These are phyloP conservation scores for Ictidomys tridecemlineatus DNA, from an alignment of 2,113 vertebrate genomes.

Conservation along the genomic window DNA sequence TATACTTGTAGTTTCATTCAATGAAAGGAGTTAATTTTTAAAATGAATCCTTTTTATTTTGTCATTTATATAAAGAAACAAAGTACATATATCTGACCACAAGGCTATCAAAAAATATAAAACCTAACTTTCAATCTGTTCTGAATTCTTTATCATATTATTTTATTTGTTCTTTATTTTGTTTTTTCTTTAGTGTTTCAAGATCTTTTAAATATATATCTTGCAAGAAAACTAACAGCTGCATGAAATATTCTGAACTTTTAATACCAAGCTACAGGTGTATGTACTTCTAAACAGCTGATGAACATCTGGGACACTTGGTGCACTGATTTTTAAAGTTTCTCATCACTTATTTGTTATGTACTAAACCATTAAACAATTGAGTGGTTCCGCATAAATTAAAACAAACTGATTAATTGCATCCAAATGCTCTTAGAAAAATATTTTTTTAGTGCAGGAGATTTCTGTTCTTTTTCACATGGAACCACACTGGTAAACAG, in stretches of 20 bases:
- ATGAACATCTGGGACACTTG: slow-evolving; percentile 66
- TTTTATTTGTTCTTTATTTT: background rate
- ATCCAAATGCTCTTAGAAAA: slow-evolving; percentile 58
- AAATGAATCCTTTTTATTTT: background rate
- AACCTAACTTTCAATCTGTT: background rate
- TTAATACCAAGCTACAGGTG: slow-evolving; percentile 54
- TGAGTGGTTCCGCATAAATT: slow-evolving; percentile 72
- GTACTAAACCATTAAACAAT: slow-evolving; percentile 57
- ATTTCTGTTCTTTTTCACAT: background rate
- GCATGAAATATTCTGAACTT: slow-evolving; percentile 1
- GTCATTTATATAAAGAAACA: background rate
- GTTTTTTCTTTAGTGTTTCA: background rate
- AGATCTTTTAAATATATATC: background rate
- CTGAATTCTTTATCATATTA: background rate
- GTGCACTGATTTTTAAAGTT: slow-evolving; percentile 67
- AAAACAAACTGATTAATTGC: slow-evolving; percentile 67
- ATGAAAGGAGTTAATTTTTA: background rate
- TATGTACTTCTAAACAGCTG: slow-evolving; percentile 33
- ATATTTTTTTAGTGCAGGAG: slow-evolving; percentile 10
- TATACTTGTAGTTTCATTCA: background rate
- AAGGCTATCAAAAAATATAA: slow-evolving; percentile 20
- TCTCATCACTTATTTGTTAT: slow-evolving; percentile 63
- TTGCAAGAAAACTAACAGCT: slow-evolving; percentile 1
- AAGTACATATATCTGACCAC: slow-evolving; percentile 8
- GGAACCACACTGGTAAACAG: background rate